A percentile compares a stretch with the other conserved stretches of the same genome.
Conservation (phyloP, 2,113 vertebrate species). For the Azemiops feae region DNA sequence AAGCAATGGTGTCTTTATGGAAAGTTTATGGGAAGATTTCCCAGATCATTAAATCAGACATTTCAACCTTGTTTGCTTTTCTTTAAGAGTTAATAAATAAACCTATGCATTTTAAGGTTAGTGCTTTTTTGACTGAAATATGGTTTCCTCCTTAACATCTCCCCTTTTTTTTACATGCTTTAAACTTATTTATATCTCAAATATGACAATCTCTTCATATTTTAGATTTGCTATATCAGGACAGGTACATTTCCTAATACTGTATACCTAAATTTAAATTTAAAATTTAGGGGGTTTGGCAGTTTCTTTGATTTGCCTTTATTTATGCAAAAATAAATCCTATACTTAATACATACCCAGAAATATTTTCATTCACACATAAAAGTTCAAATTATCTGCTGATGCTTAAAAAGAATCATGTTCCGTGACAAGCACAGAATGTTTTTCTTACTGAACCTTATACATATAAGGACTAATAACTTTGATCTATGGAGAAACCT, state of each 20-base stretch:
- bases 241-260: background rate
- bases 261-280: background rate
- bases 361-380: background rate
- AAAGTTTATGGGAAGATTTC: constrained; percentile 12
- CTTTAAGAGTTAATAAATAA: background rate
- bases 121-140: background rate
- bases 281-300: background rate
- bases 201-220: background rate
- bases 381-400: background rate
- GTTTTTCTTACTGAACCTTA: background rate
- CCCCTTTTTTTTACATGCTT: background rate
- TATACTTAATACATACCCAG: background rate
- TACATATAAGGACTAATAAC: background rate
- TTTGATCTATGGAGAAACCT: background rate
- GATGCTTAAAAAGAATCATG: background rate
- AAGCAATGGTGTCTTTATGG: constrained; percentile 12
- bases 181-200: background rate
- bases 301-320: background rate
- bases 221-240: background rate
- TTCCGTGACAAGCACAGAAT: background rate
- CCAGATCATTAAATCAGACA: constrained; percentile 26
- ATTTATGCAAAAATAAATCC: constrained; percentile 11
- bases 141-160: background rate
- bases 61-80: background rate
- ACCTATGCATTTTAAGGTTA: background rate